Percentiles rank a stretch among this genome's conserved stretches.
Evolutionary conservation across 92 coral and sea anemone genomes (phyloP).

Genomic region (Zoanthus sociatus): DNA sequence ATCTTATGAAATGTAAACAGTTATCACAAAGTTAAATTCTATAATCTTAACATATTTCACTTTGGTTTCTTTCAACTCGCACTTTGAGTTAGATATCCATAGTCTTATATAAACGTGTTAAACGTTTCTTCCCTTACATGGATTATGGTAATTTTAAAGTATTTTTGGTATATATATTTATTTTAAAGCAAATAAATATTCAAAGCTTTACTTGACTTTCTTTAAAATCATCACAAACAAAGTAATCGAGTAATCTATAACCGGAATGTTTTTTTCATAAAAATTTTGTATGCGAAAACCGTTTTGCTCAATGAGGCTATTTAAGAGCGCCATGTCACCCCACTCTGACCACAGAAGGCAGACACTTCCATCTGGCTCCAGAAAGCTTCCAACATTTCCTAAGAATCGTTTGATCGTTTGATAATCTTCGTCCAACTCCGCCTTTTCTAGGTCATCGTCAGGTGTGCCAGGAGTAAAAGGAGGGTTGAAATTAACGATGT

Average conservation of each 20-base stretch:
- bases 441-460: neutral
- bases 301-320: neutral
- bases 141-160: too few relatives aligned
- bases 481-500: constrained; percentile 22
- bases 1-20: too few relatives aligned
- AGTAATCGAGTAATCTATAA: neutral
- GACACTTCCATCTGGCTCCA: neutral
- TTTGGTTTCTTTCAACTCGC: too few relatives aligned
- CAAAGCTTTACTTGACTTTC: neutral
- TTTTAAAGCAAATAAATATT: too few relatives aligned
- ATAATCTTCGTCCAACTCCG: neutral
- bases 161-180: too few relatives aligned
- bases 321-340: neutral
- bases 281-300: neutral
- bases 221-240: neutral
- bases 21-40: too few relatives aligned
- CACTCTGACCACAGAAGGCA: neutral
- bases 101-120: too few relatives aligned
- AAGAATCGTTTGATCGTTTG: neutral
- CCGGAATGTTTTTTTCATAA: neutral
- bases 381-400: neutral
- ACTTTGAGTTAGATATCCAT: too few relatives aligned
- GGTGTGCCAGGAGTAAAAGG: neutral
- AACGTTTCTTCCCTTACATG: too few relatives aligned
- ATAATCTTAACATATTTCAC: too few relatives aligned